phyloP scores from a whole-genome alignment of 2,797 vertebrate genomes.

The Bovichtus diacanthus region DNA sequence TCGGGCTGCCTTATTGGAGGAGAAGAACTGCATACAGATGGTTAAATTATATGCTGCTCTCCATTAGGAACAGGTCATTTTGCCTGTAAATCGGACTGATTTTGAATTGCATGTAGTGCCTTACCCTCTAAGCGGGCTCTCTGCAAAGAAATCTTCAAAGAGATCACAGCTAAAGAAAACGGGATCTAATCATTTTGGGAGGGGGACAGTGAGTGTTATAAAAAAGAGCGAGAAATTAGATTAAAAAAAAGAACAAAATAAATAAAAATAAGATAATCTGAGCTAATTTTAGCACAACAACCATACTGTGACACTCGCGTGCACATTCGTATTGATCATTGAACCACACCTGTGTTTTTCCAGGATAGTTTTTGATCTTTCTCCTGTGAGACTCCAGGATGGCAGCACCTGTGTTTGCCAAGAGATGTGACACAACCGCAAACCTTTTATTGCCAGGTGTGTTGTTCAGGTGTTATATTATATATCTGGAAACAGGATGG shows the following conservation, averaged over 20 bases:
- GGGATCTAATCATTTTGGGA: background rate
- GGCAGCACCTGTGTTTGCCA: slow-evolving; percentile 37
- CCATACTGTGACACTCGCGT: background rate
- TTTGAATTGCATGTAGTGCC: background rate
- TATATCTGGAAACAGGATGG: slow-evolving; percentile 32
- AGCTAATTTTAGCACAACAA: background rate
- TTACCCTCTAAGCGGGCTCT: background rate
- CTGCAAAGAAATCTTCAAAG: background rate
- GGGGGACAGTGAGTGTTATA: background rate
- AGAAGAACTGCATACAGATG: background rate
- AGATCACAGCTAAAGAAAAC: background rate
- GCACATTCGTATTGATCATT: background rate
- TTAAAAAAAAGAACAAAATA: background rate
- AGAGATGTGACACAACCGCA: slow-evolving; percentile 9
- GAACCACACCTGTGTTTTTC: background rate
- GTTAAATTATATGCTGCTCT: background rate
- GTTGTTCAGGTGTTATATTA: slow-evolving; percentile 55
- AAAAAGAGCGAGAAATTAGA: background rate
- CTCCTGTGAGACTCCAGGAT: slow-evolving; percentile 7
- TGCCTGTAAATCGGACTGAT: background rate
- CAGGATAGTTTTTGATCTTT: slow-evolving; percentile 11
- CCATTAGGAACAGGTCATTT: background rate
- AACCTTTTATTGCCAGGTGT: slow-evolving; percentile 45
- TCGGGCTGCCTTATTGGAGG: background rate
- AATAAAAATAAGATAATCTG: background rate